These are phyloP conservation scores for Dipodomys spectabilis DNA, from an alignment of 2,113 vertebrate genomes.

Conservation along the genomic window DNA sequence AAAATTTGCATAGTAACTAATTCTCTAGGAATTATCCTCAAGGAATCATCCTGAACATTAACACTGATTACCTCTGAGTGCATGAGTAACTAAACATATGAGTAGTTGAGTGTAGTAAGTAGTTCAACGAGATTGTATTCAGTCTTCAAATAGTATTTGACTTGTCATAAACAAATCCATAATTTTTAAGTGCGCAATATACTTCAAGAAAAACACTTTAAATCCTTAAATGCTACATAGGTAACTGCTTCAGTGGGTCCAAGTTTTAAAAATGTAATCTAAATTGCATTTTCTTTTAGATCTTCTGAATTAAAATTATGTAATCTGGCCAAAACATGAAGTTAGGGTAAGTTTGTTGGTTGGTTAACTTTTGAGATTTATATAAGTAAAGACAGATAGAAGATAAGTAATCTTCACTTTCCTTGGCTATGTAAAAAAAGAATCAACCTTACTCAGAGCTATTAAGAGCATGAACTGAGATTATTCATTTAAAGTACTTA, in stretches of 20 bases:
- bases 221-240: background rate
- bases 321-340: background rate
- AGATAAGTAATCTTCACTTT: background rate
- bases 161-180: background rate
- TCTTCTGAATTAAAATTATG: conserved; percentile 31
- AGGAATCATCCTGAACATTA: background rate
- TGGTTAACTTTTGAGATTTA: conserved; percentile 22
- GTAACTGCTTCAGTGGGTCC: background rate
- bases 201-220: background rate
- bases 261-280: background rate
- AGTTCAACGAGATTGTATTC: background rate
- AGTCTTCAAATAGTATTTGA: background rate
- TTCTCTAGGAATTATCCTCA: background rate
- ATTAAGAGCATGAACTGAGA: conserved; percentile 4
- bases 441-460: background rate
- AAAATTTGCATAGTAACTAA: background rate
- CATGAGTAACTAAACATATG: background rate
- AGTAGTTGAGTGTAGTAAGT: background rate
- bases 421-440: conserved; percentile 8
- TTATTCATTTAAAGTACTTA: background rate
- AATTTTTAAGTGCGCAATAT: background rate
- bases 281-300: conserved; percentile 17
- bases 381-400: background rate
- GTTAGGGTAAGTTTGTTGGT: background rate
- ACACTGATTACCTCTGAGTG: background rate